Conservation (phyloP, 2,113 vertebrate species). For the Malurus cyaneus region DNA sequence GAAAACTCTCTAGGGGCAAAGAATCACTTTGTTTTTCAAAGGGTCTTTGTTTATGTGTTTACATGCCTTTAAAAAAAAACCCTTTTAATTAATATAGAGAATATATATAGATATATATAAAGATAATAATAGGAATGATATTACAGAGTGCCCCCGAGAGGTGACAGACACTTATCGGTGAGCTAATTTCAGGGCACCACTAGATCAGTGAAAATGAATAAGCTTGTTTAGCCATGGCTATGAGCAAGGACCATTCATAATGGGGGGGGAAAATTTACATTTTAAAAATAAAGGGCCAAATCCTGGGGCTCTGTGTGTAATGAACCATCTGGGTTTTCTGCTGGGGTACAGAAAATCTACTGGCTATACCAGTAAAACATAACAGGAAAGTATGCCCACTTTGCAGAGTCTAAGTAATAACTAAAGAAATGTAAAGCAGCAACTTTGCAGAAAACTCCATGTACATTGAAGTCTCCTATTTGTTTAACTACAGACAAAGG, state of each 20-base stretch:
- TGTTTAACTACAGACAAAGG: neutral
- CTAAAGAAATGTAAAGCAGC: neutral
- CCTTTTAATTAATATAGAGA: too few relatives aligned
- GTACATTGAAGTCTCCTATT: neutral
- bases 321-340: too few relatives aligned
- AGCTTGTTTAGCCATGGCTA: neutral
- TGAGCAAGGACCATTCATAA: neutral
- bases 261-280: neutral
- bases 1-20: neutral
- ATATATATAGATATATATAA: too few relatives aligned
- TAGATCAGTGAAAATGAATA: neutral
- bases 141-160: neutral
- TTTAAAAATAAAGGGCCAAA: neutral
- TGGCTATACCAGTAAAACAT: too few relatives aligned
- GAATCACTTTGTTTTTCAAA: neutral
- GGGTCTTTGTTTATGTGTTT: neutral
- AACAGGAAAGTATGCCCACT: neutral
- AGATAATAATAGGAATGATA: too few relatives aligned
- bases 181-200: neutral
- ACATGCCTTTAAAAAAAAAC: too few relatives aligned
- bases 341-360: neutral
- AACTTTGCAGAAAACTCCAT: neutral
- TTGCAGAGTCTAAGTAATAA: neutral
- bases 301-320: fast-evolving
- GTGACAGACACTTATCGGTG: neutral